Evolutionary conservation across 2,113 vertebrate species (phyloP), one percentile per base, ranked within the genome.

Genomic region (Canis aureus): DNA sequence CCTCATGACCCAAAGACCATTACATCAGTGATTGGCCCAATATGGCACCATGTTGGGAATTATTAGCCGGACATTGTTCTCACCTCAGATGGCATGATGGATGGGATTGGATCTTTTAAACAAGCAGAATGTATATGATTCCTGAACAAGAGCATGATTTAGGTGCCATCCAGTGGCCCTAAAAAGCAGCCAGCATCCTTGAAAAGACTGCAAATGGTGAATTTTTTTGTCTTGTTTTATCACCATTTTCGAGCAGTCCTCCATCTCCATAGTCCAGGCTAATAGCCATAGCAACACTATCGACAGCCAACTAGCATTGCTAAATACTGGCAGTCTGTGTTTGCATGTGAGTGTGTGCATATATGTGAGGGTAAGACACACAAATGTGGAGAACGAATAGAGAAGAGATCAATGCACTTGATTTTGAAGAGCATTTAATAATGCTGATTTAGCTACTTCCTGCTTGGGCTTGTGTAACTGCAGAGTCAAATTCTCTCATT

Each of bases 381-480:
- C 82, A 76, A 53, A 15, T 16, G 69, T 0, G 3, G 71, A 84
- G 57, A 59, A 17, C 11, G 16, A 84, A 74, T 2, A 69, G 43
- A 83, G 64, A 96, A 92, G 11, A 94, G 57, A 85, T 89, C 49
- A 15, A 59, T 57, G 19, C 3, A 20, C 49, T 27, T 27, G 53
- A 69, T 80, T 57, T 79, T 23, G 29, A 80, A 89, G 62, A 74
- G 27, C 11, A 38, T 71, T 89, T 76, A 32, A 49, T 43, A 76
- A 76, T 81, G 64, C 73, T 71, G 92, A 86, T 53, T 93, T 80
- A 91, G 57, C 79, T 59, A 74, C 69, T 94, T 86, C 29, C 13
- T 69, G 49, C 53, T 93, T 89, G 49, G 29, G 9, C 38, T 97
- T 3, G 22, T 19, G 0, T 51, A 60, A 83, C 32, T 55, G 25